Percentiles rank a stretch among this genome's conserved stretches.
Evolutionary conservation across 2,888 invertebrate genomes (phyloP).

Genomic region (Rhingia campestris): DNA sequence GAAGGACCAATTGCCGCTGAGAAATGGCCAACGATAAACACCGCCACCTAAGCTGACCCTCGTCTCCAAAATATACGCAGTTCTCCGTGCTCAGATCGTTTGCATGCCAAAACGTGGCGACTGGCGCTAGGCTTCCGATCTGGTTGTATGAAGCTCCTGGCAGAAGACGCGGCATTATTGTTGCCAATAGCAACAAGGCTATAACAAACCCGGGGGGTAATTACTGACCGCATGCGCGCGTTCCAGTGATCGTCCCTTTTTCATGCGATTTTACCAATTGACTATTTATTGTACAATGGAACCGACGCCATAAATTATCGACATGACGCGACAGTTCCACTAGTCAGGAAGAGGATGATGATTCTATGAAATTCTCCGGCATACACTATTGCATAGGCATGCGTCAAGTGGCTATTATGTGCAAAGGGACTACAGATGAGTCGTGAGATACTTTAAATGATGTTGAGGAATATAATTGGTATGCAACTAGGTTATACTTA

Average conservation of each 20-base stretch:
- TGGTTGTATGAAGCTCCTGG: conserved; percentile 1
- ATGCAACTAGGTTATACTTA: too few relatives aligned
- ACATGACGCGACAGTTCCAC: conserved; percentile 55
- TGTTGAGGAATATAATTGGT: too few relatives aligned
- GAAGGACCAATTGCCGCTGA: conserved; percentile 47
- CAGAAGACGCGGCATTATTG: conserved; percentile 25
- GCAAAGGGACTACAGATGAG: too few relatives aligned
- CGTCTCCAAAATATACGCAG: background rate
- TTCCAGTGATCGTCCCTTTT: conserved; percentile 14
- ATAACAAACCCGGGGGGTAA: conserved; percentile 52
- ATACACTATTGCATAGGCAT: conserved; percentile 8
- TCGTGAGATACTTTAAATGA: too few relatives aligned
- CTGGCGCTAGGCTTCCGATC: conserved; percentile 74
- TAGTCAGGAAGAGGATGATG: conserved; percentile 3
- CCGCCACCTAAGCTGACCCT: conserved; percentile 46
- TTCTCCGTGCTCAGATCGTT: conserved; percentile 28
- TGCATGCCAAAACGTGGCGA: conserved; percentile 71
- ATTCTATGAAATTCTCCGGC: conserved; percentile 25
- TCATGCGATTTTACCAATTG: conserved; percentile 51
- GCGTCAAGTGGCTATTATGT: background rate
- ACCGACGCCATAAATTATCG: conserved; percentile 54
- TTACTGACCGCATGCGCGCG: conserved; percentile 31
- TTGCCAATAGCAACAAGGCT: conserved; percentile 48
- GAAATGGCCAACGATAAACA: conserved; percentile 34
- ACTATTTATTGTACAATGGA: conserved; percentile 46